A percentile compares a stretch with the other conserved stretches of the same genome.
Conservation (phyloP, 2,797 vertebrate species). For the Meda fulgida region DNA sequence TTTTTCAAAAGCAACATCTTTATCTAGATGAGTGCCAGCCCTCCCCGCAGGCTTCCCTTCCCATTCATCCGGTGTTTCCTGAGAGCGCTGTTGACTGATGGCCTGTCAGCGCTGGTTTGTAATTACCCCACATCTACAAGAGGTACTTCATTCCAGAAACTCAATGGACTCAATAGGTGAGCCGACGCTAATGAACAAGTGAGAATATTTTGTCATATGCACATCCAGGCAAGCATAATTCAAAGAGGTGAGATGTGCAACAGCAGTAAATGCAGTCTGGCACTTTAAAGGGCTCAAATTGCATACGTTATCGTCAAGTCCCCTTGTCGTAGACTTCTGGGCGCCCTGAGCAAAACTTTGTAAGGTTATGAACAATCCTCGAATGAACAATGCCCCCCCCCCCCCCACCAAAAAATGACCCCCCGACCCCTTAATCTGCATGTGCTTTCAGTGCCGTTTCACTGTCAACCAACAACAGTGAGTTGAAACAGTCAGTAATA, state of each 20-base stretch:
- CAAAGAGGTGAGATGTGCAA: background rate
- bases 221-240: background rate
- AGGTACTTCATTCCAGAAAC: slow-evolving; percentile 51
- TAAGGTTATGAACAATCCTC: too few species aligned
- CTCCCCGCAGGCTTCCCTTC: slow-evolving; percentile 15
- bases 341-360: too few species aligned
- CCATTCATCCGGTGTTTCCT: slow-evolving; percentile 37
- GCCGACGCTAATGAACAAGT: slow-evolving; percentile 49
- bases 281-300: background rate
- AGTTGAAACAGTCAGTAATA: background rate
- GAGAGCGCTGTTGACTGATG: slow-evolving; percentile 54
- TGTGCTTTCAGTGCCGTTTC: background rate
- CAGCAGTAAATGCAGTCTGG: background rate
- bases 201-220: slow-evolving; percentile 12
- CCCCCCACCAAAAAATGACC: too few species aligned
- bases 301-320: background rate
- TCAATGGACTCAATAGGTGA: slow-evolving; percentile 51
- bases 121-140: slow-evolving; percentile 57
- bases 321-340: background rate
- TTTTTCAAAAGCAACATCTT: slow-evolving; percentile 46
- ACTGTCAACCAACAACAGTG: background rate
- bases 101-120: slow-evolving; percentile 39
- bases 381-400: too few species aligned
- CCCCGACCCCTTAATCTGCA: background rate
- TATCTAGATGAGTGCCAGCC: slow-evolving; percentile 21